Evolutionary conservation across 2,113 vertebrate species (phyloP), one percentile per base, ranked within the genome.

Genomic region (Callorhinus ursinus): DNA sequence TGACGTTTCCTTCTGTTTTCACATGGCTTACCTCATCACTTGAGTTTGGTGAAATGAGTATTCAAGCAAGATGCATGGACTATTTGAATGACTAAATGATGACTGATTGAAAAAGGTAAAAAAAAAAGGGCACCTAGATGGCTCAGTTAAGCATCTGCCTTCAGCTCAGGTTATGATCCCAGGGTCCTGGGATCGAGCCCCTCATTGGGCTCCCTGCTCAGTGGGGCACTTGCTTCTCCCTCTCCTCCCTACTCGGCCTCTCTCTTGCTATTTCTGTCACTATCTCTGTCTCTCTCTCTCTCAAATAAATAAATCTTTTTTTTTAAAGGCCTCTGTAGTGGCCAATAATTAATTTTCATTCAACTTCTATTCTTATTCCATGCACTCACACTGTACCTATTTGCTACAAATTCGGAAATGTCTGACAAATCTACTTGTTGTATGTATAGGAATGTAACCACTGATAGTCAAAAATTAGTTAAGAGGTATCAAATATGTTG

Each of bases 271-370:
- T 46, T 8, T 33, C 63, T 33, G 63, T 67, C 63, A 67, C 63
- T 67, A 67, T 16, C 63, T 33, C 63, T 67, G 28, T 67, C 31
- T 33, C 31, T 65, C 14, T 51, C 51, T 65, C 14, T 67, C 63
- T 67, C 63, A 33, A 67, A 67, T 67, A 21, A 71, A 79, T 65
- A 33, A 33, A 67, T 63, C 61, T 13, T 31, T 63, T 63, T 65
- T 59, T 65, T 65, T 63, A 84, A 61, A 26, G 24, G 4, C 46
- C 8, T 53, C 5, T 63, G 26, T 4, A 81, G 14, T 51, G 46
- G 18, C 7, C 69, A 90, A 46, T 18, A 88, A 80, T 83, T 93
- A 88, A 79, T 53, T 91, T 95, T 42, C 51, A 95, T 76, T 93
- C 42, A 77, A 18, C 2, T 85, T 96, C 59, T 49, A 24, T 72